These are phyloP conservation scores for Oxyruncus cristatus DNA, from an alignment of 2,113 vertebrate genomes.

Conservation along the genomic window DNA sequence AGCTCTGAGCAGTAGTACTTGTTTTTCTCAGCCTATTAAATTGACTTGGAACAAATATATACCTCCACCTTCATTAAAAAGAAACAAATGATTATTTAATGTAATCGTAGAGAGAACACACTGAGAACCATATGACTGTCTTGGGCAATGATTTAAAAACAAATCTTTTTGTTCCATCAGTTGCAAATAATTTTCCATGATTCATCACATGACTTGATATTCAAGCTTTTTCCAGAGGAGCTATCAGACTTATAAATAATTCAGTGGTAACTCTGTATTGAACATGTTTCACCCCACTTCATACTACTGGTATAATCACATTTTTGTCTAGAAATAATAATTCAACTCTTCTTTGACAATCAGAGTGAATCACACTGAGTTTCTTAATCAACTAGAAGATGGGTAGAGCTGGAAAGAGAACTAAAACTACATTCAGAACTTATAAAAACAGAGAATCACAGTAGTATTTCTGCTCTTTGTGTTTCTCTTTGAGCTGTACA, in stretches of 20 bases:
- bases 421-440: not conserved
- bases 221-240: not conserved
- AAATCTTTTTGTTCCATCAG: not conserved
- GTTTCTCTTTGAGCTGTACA: not conserved
- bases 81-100: not conserved
- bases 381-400: not conserved
- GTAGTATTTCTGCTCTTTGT: not conserved
- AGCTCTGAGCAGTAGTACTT: not conserved
- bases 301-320: not conserved
- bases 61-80: not conserved
- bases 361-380: not conserved
- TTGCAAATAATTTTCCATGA: not conserved
- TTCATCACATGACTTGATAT: not conserved
- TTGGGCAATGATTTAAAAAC: not conserved
- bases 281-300: not conserved
- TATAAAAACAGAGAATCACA: not conserved
- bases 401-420: not conserved
- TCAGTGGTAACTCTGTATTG: not conserved
- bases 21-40: not conserved
- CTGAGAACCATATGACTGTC: not conserved
- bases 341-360: not conserved
- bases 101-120: not conserved
- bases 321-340: not conserved
- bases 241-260: not conserved
- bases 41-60: not conserved